Base-by-base conservation (phyloP, 2,888 invertebrate species). In the Dione vanillae region DNA sequence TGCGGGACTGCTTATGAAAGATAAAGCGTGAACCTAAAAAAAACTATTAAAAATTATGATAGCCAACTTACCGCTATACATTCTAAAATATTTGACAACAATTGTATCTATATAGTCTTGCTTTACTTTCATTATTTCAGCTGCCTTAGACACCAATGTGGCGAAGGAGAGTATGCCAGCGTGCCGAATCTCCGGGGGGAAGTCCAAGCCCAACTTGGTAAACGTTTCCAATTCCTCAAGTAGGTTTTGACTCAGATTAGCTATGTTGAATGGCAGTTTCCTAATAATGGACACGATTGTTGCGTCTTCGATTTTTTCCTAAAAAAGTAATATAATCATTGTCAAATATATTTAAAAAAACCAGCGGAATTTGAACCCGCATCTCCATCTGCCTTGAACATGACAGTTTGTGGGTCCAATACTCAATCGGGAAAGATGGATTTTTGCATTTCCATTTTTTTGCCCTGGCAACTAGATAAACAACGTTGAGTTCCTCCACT, bases 81-180 rank as follows among this genome's bases (percentile, higher is more conserved):
- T 94, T 81, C 96, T 94, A 71, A 96, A 94, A 80, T 96, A 96
- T 70, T 95, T 94, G 69, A 95, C 95, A 0, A 96, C 95, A 67
- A 96, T 95, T 78, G 95, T 95, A 73, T 96, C 96, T 66, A 96
- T 94, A 70, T 94, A 94, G 76, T 96, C 96, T 65, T 94, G 78
- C 87, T 94, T 85, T 87, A 96, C 82, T 85, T 90, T 75, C 74
- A 90, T 72, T 0, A 77, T 93, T 73, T 95, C 95, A 80, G 94
- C 94, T 0, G 95, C 95, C 79, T 96, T 96, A 67, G 95, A 94
- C 0, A 96, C 94, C 40, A 96, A 83, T 0, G 96, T 96, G 0
- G 96, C 96, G 79, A 95, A 96, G 70, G 95, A 95, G 47, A 96
- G 87, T 45, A 96, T 95, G 0, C 95, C 96, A 0, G 96, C 95